Conservation (phyloP, 1,140 invertebrate species). For the Sipha flava region DNA sequence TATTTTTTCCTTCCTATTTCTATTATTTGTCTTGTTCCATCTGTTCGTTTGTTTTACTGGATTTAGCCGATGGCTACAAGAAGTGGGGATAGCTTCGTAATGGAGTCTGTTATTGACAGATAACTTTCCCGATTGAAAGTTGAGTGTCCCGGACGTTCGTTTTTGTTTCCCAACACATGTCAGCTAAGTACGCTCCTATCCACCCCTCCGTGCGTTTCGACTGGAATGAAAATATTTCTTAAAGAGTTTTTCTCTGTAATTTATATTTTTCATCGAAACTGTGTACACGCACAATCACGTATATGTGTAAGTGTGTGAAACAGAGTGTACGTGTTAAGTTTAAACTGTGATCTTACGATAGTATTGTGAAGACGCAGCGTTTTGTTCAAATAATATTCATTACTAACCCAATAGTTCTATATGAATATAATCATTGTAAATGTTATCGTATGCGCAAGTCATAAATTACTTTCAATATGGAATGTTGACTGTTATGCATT, state of each 20-base stretch:
- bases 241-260: neutral
- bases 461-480: too few relatives aligned
- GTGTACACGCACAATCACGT: too few relatives aligned
- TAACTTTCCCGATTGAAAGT: constrained; percentile 29
- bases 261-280: neutral
- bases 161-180: constrained; percentile 27
- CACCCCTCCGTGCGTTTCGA: neutral
- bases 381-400: too few relatives aligned
- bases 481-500: too few relatives aligned
- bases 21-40: constrained; percentile 17
- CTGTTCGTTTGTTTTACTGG: constrained; percentile 13
- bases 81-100: neutral
- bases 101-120: constrained; percentile 32
- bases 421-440: too few relatives aligned
- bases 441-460: too few relatives aligned
- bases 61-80: constrained; percentile 13
- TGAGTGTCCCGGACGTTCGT: constrained; percentile 31
- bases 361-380: too few relatives aligned
- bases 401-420: too few relatives aligned
- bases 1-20: neutral
- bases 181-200: neutral
- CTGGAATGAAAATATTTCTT: neutral
- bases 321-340: too few relatives aligned
- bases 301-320: too few relatives aligned
- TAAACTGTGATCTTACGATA: too few relatives aligned